Base-by-base conservation (phyloP, 1,140 invertebrate genomes). In the Cherax destructor region DNA sequence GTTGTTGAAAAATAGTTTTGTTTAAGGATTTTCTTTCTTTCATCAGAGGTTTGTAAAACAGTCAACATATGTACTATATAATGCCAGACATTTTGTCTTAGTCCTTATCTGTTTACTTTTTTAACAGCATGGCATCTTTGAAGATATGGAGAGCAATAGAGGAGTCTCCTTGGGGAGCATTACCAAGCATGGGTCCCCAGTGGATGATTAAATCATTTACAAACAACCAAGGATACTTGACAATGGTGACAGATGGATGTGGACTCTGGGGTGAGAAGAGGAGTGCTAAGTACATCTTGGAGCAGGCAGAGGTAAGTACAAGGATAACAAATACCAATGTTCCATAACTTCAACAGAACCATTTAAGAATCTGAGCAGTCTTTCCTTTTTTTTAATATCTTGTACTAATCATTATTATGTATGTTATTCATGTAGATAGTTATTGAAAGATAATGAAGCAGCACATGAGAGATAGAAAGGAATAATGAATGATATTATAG, bases 181-280 rank as follows among this genome's bases (percentile, higher is more conserved):
- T 88, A 47, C 65, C 87, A 52, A 83, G 65, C 16, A 49, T 88
- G 65, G 87, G 87, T 11, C 61, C 87, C 41, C 59, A 88, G 21
- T 88, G 87, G 87, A 74, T 88, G 87, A 61, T 56, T 18, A 88
- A 88, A n/a, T 88, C 78, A 52, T 65, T 13, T 21, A 21, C 56
- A 10, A 78, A 69, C 30, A 65, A 59, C 24, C 41, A 24, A 52
- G 87, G 87, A 10, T 88, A 88, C 49, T 52, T 50, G 50, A 3
- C 80, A 56, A 81, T 88, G 87, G 24, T 88, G 79, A 83, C 78
- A 52, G 78, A 88, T 74, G 87, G 87, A 6, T 88, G 78, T 83
- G 78, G 47, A 21, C 61, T 88, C 59, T 88, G 87, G 87, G 87
- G 87, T 30, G 87, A 88, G 49, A 81, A 50, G 4, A 88, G 79